A percentile compares a stretch with the other conserved stretches of the same genome.
These are phyloP conservation scores for Buathra laborator DNA, from an alignment of 2,888 invertebrate genomes.

Conservation along the genomic window DNA sequence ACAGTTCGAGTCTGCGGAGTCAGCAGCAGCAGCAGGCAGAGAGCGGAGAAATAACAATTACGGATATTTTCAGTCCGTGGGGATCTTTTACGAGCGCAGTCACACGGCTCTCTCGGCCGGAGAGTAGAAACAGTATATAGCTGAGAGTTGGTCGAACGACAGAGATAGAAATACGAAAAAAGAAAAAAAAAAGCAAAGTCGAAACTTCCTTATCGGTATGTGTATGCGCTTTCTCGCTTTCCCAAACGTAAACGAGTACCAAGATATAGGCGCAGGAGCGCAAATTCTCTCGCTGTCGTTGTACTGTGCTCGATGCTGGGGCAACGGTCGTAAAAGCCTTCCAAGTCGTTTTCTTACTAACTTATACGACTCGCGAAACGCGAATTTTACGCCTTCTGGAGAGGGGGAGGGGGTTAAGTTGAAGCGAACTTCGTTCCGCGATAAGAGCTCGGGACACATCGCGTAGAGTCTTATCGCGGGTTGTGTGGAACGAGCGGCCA, in stretches of 20 bases:
- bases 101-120: conserved; percentile 47
- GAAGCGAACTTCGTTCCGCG: conserved; percentile 47
- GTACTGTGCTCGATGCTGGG: conserved; percentile 35
- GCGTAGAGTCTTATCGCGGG: conserved; percentile 46
- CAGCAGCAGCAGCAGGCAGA: not conserved
- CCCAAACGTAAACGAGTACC: conserved; percentile 33
- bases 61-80: conserved; percentile 43
- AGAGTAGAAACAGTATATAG: conserved; percentile 11
- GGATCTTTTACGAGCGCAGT: conserved; percentile 65
- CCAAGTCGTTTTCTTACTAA: conserved; percentile 34
- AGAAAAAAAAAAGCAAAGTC: conserved; percentile 10
- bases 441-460: conserved; percentile 43
- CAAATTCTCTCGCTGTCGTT: conserved; percentile 30
- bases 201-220: conserved; percentile 18
- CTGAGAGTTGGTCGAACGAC: conserved; percentile 43
- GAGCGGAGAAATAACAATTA: conserved; percentile 64
- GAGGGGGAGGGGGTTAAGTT: not conserved
- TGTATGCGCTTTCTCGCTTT: conserved; percentile 49
- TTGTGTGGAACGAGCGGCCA: conserved; percentile 15
- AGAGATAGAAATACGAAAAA: conserved; percentile 53
- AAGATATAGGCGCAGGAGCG: conserved; percentile 11
- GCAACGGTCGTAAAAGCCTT: conserved; percentile 56
- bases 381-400: conserved; percentile 58
- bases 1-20: not conserved
- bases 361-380: conserved; percentile 61